phyloP scores from a whole-genome alignment of 2,888 invertebrate species.

The Ophioninae sp. region DNA sequence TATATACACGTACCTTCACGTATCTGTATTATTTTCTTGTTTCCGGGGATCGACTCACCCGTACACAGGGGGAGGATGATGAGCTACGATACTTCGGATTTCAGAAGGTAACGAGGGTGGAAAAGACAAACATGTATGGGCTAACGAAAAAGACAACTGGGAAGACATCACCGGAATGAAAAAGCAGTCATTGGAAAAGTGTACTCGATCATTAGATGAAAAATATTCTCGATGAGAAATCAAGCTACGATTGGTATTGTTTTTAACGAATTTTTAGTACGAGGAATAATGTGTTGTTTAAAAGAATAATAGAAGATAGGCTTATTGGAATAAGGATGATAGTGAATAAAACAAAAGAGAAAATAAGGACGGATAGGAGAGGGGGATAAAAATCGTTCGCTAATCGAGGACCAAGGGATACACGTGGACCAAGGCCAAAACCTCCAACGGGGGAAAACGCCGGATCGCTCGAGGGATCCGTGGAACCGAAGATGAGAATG shows the following conservation, averaged over 20 bases:
- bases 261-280: conserved; percentile 23
- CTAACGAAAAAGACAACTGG: not conserved
- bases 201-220: not conserved
- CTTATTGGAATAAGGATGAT: conserved; percentile 20
- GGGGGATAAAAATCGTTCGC: conserved; percentile 67
- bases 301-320: conserved; percentile 20
- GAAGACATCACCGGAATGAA: not conserved
- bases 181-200: not conserved
- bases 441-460: conserved; percentile 20
- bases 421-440: conserved; percentile 8
- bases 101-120: conserved; percentile 32
- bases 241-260: conserved; percentile 32
- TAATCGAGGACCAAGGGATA: conserved; percentile 74
- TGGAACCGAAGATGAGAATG: conserved; percentile 67
- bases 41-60: not conserved
- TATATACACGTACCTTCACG: not conserved
- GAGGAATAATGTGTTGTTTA: too few relatives aligned
- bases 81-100: conserved; percentile 20
- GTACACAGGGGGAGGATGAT: not conserved
- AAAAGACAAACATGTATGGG: not conserved
- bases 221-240: conserved; percentile 3
- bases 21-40: not conserved
- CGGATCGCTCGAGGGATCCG: conserved; percentile 41
- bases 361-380: not conserved
- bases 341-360: conserved; percentile 12